These are phyloP conservation scores for Drosophila pectinifera DNA, from an alignment of 1,140 invertebrate species.

Conservation along the genomic window DNA sequence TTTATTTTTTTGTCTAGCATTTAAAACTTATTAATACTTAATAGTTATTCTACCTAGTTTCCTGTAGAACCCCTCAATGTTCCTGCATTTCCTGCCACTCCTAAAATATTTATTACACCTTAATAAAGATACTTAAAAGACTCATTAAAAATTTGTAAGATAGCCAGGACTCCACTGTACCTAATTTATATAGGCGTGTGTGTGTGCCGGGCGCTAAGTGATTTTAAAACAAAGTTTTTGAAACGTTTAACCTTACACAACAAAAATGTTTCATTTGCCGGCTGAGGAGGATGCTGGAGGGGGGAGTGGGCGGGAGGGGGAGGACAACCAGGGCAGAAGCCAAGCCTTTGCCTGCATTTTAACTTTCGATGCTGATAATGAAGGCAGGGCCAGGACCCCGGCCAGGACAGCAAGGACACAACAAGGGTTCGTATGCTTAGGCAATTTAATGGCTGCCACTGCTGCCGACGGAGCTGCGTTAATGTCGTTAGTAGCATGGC, in stretches of 20 bases:
- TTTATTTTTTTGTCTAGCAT: not conserved
- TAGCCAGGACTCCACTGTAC: constrained; percentile 2
- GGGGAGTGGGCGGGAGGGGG: constrained; percentile 14
- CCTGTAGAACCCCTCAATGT: not conserved
- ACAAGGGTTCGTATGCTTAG: constrained; percentile 69
- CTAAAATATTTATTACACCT: not conserved
- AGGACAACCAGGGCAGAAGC: not conserved
- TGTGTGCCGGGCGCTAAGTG: constrained; percentile 64
- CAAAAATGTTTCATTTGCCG: constrained; percentile 55
- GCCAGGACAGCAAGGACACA: constrained; percentile 27
- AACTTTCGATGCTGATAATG: constrained; percentile 81
- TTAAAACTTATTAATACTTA: no score
- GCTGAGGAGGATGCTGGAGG: no score
- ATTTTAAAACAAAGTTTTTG: constrained; percentile 82
- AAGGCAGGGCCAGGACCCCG: constrained; percentile 36
- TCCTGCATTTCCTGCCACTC: no score
- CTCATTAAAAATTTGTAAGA: not conserved
- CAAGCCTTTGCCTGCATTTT: constrained; percentile 63
- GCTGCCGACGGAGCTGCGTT: constrained; percentile 46
- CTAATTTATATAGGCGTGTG: constrained; percentile 18
- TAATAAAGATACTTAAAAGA: not conserved
- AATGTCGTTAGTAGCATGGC: constrained; percentile 84
- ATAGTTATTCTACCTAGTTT: not conserved
- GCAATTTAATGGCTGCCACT: constrained; percentile 72
- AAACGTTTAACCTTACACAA: constrained; percentile 79